phyloP scores from a whole-genome alignment of 2,797 vertebrate species.

The Dryobates pubescens region DNA sequence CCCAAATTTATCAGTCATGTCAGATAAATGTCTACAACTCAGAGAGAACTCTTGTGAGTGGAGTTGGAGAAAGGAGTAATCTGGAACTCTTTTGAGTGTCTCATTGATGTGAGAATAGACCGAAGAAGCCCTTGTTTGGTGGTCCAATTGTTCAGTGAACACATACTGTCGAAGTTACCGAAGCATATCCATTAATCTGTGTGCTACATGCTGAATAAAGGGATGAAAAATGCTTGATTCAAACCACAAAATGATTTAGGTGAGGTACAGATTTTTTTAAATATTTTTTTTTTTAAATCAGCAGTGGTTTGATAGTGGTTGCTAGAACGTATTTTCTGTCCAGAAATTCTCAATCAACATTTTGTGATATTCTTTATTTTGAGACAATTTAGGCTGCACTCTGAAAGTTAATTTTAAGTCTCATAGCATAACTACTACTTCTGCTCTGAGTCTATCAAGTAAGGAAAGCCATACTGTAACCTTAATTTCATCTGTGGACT shows the following conservation, averaged over 20 bases:
- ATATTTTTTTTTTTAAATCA: neutral
- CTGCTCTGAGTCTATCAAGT: neutral
- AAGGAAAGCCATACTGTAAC: neutral
- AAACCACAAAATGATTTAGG: conserved; percentile 38
- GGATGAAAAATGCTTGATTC: conserved; percentile 42
- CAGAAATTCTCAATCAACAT: conserved; percentile 39
- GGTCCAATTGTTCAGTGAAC: conserved; percentile 53
- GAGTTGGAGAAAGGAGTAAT: conserved; percentile 51
- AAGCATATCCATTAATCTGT: conserved; percentile 47
- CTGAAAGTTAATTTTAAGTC: conserved; percentile 21
- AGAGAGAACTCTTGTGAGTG: conserved; percentile 30
- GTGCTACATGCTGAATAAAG: conserved; percentile 40
- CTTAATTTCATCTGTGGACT: neutral
- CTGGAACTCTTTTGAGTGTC: conserved; percentile 57
- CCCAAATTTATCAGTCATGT: conserved; percentile 45
- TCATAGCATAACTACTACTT: neutral
- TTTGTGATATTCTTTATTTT: neutral
- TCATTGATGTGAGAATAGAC: conserved; percentile 38
- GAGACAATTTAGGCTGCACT: neutral
- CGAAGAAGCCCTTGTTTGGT: conserved; percentile 46
- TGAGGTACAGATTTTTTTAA: neutral
- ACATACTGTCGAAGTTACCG: conserved; percentile 16
- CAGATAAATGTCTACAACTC: conserved; percentile 54
- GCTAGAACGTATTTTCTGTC: neutral
- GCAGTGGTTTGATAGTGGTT: neutral